A percentile compares a stretch with the other conserved stretches of the same genome.
phyloP scores from a whole-genome alignment of 2,888 invertebrate species.

The Hypomecis atomaria region DNA sequence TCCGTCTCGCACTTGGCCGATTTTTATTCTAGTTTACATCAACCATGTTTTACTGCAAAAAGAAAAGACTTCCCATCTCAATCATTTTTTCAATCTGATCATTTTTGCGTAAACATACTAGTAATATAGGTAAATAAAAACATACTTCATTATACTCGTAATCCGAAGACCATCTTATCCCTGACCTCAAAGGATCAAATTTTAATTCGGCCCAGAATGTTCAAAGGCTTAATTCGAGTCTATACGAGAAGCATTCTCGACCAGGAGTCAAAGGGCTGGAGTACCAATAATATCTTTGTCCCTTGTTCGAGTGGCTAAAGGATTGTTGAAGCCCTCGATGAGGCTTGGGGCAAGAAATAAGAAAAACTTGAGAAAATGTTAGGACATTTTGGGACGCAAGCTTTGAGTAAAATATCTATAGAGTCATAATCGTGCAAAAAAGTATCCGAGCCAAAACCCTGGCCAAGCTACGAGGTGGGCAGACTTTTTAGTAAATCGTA shows the following conservation, averaged over 20 bases:
- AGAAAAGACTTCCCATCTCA: no score
- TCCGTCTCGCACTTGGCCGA: no score
- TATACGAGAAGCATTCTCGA: conserved; percentile 21
- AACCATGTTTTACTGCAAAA: no score
- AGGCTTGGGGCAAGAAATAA: conserved; percentile 26
- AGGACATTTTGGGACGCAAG: conserved; percentile 6
- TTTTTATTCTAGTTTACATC: no score
- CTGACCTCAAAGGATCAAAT: conserved; percentile 25
- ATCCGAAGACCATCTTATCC: not conserved
- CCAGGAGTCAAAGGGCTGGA: conserved; percentile 34
- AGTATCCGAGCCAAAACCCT: no score
- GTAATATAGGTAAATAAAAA: not conserved
- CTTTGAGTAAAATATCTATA: no score
- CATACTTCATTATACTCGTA: not conserved
- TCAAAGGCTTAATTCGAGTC: conserved; percentile 28
- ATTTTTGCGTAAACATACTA: not conserved
- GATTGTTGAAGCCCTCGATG: conserved; percentile 16
- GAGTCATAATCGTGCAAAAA: no score
- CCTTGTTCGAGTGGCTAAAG: conserved; percentile 28
- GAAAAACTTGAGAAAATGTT: conserved; percentile 26
- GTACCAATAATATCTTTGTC: conserved; percentile 39
- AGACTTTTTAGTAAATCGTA: no score
- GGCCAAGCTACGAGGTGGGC: no score
- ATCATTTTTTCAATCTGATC: no score
- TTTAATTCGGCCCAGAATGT: conserved; percentile 20